A percentile compares a stretch with the other conserved stretches of the same genome.
Evolutionary conservation across 2,888 invertebrate genomes (phyloP).

Genomic region (Eremobia ochroleuca): DNA sequence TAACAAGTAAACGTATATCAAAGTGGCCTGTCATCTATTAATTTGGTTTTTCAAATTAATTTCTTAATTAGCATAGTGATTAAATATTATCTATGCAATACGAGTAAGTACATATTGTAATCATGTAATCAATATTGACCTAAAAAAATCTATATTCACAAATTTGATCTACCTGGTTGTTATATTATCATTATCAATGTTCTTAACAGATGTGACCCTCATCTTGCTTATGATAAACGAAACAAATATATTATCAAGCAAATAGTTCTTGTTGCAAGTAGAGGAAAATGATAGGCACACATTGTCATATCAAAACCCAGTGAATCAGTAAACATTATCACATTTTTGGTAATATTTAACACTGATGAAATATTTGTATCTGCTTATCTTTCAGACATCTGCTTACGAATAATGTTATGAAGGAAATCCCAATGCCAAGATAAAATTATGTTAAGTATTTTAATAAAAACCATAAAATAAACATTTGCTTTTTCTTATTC

Average conservation of each 20-base stretch:
- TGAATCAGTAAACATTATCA: slow-evolving; percentile 24
- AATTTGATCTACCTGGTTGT: slow-evolving; percentile 39
- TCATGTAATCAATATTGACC: slow-evolving; percentile 46
- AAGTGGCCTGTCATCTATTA: neutral
- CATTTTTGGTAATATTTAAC: slow-evolving; percentile 17
- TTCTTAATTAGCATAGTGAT: slow-evolving; percentile 20
- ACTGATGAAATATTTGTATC: slow-evolving; percentile 7
- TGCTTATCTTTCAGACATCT: slow-evolving; percentile 23
- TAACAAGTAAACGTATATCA: neutral
- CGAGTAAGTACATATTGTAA: slow-evolving; percentile 31
- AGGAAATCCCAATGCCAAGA: slow-evolving; percentile 17
- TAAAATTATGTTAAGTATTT: slow-evolving; percentile 18
- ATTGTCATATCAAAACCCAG: slow-evolving; percentile 14
- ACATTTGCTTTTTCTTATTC: neutral
- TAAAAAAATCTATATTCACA: slow-evolving; percentile 39
- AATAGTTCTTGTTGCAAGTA: slow-evolving; percentile 10
- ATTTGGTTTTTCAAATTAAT: slow-evolving; percentile 8
- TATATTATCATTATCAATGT: slow-evolving; percentile 42
- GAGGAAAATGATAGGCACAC: slow-evolving; percentile 19
- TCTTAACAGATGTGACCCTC: slow-evolving; percentile 56
- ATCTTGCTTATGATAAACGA: slow-evolving; percentile 53
- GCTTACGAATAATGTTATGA: neutral
- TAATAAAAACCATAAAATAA: neutral
- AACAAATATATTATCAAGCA: slow-evolving; percentile 43
- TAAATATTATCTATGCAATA: slow-evolving; percentile 20